Evolutionary conservation across 2,888 invertebrate genomes (phyloP).

Genomic region (Lasioglossum vierecki): DNA sequence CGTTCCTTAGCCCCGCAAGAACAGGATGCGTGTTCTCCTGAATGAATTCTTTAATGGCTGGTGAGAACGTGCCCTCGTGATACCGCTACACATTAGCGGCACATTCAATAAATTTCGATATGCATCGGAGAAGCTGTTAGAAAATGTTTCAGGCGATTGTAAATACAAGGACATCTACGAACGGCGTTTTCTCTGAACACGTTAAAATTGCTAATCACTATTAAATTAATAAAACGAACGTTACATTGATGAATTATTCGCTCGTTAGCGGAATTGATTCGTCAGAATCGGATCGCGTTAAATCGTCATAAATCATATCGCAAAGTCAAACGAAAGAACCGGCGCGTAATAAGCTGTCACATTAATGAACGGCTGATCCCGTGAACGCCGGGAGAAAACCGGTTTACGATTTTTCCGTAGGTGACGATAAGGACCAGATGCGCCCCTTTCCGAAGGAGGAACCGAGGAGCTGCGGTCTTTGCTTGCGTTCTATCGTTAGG

Average conservation of each 20-base stretch:
- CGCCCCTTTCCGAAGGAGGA: constrained; percentile 40
- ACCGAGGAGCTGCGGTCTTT: constrained; percentile 19
- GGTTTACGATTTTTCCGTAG: constrained; percentile 58
- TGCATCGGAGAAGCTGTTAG: constrained; percentile 22
- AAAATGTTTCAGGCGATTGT: background rate
- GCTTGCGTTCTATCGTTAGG: constrained; percentile 63
- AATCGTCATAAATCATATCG: background rate
- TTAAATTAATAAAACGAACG: background rate
- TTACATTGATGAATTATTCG: background rate
- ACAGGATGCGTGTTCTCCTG: constrained; percentile 24
- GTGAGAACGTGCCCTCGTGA: constrained; percentile 71
- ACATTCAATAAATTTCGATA: constrained; percentile 65
- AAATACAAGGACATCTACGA: background rate
- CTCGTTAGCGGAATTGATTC: background rate
- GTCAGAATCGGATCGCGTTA: constrained; percentile 3
- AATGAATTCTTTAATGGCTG: constrained; percentile 46
- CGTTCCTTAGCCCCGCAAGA: constrained; percentile 6
- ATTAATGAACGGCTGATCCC: constrained; percentile 52
- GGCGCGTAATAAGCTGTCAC: constrained; percentile 52
- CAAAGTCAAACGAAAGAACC: constrained; percentile 10
- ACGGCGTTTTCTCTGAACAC: background rate
- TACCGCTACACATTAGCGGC: constrained; percentile 72
- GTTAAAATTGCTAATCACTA: background rate
- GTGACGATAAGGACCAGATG: constrained; percentile 61
- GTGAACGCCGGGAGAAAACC: constrained; percentile 50